These are phyloP conservation scores for Coronaproctus castanopsis DNA, from an alignment of 2,888 invertebrate genomes.

Conservation along the genomic window DNA sequence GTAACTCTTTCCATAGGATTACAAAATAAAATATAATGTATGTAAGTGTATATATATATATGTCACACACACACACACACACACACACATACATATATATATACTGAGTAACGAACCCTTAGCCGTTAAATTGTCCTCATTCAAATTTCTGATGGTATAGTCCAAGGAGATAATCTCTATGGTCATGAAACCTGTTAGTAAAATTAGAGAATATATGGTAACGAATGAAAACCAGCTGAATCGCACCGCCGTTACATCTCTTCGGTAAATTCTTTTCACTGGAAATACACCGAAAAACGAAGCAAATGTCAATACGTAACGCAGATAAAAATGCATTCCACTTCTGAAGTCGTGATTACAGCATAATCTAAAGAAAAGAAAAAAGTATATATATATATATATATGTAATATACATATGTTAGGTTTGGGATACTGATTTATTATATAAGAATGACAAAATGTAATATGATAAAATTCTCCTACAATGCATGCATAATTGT, in stretches of 20 bases:
- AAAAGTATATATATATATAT: background rate
- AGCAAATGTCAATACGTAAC: constrained; percentile 16
- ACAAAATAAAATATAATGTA: no score
- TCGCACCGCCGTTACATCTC: constrained; percentile 12
- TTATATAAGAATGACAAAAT: background rate
- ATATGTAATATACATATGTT: background rate
- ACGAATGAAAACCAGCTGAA: constrained; percentile 17
- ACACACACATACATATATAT: no score
- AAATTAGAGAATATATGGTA: constrained; percentile 16
- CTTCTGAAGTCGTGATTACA: constrained; percentile 1
- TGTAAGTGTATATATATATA: no score
- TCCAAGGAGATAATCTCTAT: constrained; percentile 18
- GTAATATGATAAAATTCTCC: no score
- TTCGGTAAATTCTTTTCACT: constrained; percentile 14
- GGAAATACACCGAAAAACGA: constrained; percentile 18
- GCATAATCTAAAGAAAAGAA: background rate
- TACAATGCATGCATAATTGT: background rate
- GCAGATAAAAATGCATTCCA: constrained; percentile 18
- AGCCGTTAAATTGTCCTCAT: constrained; percentile 18
- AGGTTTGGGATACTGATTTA: background rate
- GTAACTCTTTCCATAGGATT: no score
- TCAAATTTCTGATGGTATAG: constrained; percentile 19
- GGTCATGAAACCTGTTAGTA: constrained; percentile 17
- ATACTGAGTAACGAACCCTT: no score
- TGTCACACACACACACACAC: no score